Conservation (phyloP, 2,888 invertebrate species). For the Aspidiotus rigidus region DNA sequence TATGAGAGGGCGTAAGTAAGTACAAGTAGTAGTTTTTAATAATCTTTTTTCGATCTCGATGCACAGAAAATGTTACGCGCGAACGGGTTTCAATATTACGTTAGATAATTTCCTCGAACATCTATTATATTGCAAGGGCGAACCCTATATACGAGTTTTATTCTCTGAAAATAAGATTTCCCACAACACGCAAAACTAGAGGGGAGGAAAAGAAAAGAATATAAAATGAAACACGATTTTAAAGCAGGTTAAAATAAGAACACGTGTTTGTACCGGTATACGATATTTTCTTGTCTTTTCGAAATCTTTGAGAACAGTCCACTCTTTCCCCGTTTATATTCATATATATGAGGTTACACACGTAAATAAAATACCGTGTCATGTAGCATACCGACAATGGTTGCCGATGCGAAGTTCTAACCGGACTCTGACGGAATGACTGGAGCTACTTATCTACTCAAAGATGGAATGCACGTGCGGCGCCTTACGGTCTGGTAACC, state of each 20-base stretch:
- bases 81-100: too few relatives aligned
- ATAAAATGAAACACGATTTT: background rate
- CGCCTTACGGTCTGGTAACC: slow-evolving; percentile 18
- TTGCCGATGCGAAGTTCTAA: slow-evolving; percentile 17
- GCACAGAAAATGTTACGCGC: too few relatives aligned
- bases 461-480: slow-evolving; percentile 12
- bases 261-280: slow-evolving; percentile 11
- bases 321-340: background rate
- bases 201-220: background rate
- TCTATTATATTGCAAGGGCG: too few relatives aligned
- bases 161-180: background rate
- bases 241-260: slow-evolving; percentile 12
- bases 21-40: too few relatives aligned
- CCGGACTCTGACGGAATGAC: slow-evolving; percentile 15
- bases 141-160: too few relatives aligned
- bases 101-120: too few relatives aligned
- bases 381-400: slow-evolving; percentile 10
- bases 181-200: background rate
- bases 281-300: slow-evolving; percentile 16
- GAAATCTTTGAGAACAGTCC: slow-evolving; percentile 18
- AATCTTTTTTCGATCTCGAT: too few relatives aligned
- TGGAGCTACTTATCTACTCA: slow-evolving; percentile 11
- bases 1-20: too few relatives aligned
- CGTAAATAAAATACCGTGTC: background rate
- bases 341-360: background rate